Evolutionary conservation across 2,113 vertebrate genomes (phyloP).

Genomic region (Guaruba guarouba): DNA sequence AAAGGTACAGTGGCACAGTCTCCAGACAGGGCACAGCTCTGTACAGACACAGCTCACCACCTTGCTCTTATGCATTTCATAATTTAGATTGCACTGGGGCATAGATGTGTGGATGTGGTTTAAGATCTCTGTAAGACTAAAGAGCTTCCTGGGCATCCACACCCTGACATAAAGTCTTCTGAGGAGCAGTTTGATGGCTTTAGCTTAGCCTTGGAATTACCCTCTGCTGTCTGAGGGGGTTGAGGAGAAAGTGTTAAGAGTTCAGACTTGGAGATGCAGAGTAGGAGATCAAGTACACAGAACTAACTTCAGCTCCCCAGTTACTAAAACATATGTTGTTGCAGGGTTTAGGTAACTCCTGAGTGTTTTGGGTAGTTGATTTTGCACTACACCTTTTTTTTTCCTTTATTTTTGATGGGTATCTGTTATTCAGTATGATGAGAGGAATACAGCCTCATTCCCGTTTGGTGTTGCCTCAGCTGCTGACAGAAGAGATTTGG

Average conservation of each 20-base stretch:
- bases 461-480: background rate
- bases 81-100: background rate
- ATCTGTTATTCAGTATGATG: background rate
- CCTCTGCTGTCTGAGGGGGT: background rate
- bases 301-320: background rate
- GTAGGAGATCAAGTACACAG: background rate
- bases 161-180: background rate
- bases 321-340: background rate
- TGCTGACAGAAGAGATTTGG: background rate
- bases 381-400: background rate
- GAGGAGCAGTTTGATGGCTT: background rate
- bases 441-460: background rate
- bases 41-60: background rate
- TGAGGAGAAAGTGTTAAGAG: background rate
- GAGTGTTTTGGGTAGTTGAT: background rate
- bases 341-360: background rate
- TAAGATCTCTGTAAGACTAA: background rate
- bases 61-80: background rate
- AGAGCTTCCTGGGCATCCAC: background rate
- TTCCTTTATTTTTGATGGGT: background rate
- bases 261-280: background rate
- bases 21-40: background rate
- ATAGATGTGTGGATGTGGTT: background rate
- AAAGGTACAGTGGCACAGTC: background rate
- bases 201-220: background rate